Conservation (phyloP, 2,113 vertebrate species). For the Micronycteris hirsuta region DNA sequence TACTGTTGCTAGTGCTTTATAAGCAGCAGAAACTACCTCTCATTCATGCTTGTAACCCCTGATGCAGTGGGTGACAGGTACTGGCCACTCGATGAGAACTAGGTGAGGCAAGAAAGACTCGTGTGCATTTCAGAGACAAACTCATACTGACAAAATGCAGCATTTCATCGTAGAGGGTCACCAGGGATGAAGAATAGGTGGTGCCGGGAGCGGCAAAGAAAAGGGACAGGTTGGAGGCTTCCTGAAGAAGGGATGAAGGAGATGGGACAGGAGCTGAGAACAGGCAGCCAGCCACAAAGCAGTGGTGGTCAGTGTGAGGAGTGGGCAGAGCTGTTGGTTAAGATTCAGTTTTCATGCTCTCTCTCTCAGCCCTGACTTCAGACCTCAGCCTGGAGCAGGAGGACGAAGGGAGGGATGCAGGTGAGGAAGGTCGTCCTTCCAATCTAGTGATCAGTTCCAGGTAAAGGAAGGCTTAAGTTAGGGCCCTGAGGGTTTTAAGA, state of each 20-base stretch:
- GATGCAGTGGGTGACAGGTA: not conserved
- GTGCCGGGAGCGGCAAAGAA: accelerated
- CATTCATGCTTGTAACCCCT: not conserved
- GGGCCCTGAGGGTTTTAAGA: not conserved
- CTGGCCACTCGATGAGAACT: not conserved
- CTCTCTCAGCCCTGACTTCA: not conserved
- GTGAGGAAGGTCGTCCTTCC: not conserved
- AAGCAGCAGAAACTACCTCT: not conserved
- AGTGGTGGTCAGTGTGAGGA: no score
- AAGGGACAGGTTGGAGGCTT: not conserved
- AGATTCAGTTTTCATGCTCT: not conserved
- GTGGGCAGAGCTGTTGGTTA: no score
- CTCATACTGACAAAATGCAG: no score
- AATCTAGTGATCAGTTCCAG: not conserved
- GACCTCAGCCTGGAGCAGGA: not conserved
- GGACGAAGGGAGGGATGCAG: no score
- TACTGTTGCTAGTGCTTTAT: not conserved
- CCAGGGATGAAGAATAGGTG: not conserved
- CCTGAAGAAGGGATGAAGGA: not conserved
- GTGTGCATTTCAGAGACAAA: not conserved
- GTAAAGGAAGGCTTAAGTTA: not conserved
- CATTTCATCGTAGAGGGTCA: not conserved
- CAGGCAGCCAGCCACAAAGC: not conserved
- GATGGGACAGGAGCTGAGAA: not conserved
- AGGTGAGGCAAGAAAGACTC: not conserved